Conservation (phyloP, 2,113 vertebrate genomes). For the Manacus vitellinus region DNA sequence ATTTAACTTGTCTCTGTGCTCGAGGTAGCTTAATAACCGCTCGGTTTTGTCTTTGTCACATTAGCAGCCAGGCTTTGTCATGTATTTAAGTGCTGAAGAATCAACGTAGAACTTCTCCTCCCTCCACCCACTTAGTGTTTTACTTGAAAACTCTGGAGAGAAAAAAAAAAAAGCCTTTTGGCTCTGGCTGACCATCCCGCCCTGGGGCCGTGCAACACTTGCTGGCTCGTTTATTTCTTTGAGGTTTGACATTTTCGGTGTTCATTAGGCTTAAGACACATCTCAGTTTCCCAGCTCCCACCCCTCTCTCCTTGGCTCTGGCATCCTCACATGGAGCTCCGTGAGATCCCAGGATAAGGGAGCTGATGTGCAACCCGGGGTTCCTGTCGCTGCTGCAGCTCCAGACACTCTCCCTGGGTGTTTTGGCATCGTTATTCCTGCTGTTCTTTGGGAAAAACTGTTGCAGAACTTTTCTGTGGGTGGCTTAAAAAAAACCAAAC, state of each 20-base stretch:
- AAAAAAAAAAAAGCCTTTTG: background rate
- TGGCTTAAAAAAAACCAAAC: background rate
- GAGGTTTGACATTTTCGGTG: background rate
- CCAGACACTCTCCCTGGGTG: rapidly evolving
- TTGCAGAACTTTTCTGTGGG: background rate
- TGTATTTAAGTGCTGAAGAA: background rate
- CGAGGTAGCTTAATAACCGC: background rate
- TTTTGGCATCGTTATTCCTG: background rate
- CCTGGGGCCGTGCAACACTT: background rate
- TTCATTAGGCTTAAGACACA: background rate
- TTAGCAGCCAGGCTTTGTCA: background rate
- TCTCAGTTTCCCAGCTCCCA: background rate
- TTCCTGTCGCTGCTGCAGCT: rapidly evolving
- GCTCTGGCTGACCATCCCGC: background rate
- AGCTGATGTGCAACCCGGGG: background rate
- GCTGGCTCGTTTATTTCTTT: background rate
- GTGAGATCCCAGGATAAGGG: background rate
- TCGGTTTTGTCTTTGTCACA: background rate
- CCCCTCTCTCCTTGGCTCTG: background rate
- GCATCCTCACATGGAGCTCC: rapidly evolving
- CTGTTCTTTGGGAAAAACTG: background rate
- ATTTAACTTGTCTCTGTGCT: background rate
- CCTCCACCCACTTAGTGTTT: background rate
- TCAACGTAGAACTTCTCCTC: background rate
- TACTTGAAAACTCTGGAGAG: background rate